Evolutionary conservation across 2,113 vertebrate genomes (phyloP), one percentile per base, ranked within the genome.

Genomic region (Galbula dea): DNA sequence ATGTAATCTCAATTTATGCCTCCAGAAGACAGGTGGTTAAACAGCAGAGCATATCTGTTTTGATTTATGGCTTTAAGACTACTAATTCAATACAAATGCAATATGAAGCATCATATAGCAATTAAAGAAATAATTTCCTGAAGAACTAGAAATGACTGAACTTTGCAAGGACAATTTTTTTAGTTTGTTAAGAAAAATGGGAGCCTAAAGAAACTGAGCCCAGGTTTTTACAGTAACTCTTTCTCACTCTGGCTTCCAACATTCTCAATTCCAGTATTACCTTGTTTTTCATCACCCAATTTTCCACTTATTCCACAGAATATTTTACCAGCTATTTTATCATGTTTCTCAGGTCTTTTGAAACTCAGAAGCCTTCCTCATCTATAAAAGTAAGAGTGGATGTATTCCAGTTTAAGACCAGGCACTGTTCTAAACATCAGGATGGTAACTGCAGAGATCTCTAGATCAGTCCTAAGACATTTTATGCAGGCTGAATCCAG

Each of bases 31-130:
- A 95, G 67, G 87, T 95, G 87, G 71, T 80, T 82, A 88, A 93
- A 83, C 29, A 91, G 41, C 20, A 71, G 45, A 49, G 20, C 10
- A 2, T 49, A 93, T 61, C 51, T 66, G 55, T 54, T 86, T 80
- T 88, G 80, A 94, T 94, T 93, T 92, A 86, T 37, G 37, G 37
- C 51, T 90, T 62, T 55, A 86, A 83, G 55, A 83, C 37, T 78
- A 36, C 59, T 83, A 84, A 88, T 86, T 80, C 49, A 65, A 63
- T 51, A 66, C 39, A 92, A 93, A 81, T 67, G 29, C 71, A 89
- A 43, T 29, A 68, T 34, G 43, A 93, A 91, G 54, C 43, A 85
- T n/a, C 78, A 78, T n/a, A 69, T 24, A 93, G 37, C 49, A 80
- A 13, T 68, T 90, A 86, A 90, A 36, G 54, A 79, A 72, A 63